phyloP scores from a whole-genome alignment of 2,797 vertebrate species.

The Enteromius fasciolatus region DNA sequence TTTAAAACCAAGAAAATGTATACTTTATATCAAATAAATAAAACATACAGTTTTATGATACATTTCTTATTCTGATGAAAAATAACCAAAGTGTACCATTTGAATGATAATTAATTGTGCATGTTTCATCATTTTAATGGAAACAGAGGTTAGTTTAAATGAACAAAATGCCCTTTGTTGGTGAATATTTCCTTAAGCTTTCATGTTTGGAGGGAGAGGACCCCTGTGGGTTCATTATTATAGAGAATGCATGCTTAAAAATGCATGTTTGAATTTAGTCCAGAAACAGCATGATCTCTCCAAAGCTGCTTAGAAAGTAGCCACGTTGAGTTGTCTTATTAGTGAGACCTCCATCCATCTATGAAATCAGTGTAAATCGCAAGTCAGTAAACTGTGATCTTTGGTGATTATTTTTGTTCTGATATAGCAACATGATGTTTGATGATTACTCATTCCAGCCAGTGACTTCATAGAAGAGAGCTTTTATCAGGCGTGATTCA shows the following conservation, averaged over 20 bases:
- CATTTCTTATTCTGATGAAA: conserved; percentile 48
- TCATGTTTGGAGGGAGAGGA: conserved; percentile 19
- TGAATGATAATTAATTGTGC: background rate
- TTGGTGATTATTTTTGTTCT: background rate
- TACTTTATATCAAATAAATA: conserved; percentile 10
- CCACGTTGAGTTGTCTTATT: background rate
- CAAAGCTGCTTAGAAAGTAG: conserved; percentile 32
- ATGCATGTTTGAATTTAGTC: conserved; percentile 37
- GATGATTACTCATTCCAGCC: conserved; percentile 81
- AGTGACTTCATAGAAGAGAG: conserved; percentile 88
- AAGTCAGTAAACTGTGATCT: background rate
- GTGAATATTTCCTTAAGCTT: conserved; percentile 9
- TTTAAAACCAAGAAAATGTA: background rate
- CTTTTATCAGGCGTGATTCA: conserved; percentile 89
- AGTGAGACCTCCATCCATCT: background rate
- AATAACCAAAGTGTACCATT: conserved; percentile 54
- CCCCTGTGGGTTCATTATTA: conserved; percentile 30
- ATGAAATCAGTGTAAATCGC: background rate
- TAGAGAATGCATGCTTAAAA: conserved; percentile 31
- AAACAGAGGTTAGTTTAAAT: background rate
- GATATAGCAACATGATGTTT: background rate
- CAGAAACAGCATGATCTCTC: conserved; percentile 35
- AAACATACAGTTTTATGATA: background rate
- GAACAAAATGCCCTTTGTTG: background rate
- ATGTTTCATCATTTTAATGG: background rate